Base-by-base conservation (phyloP, 2,113 vertebrate species). In the Macquaria australasica region DNA sequence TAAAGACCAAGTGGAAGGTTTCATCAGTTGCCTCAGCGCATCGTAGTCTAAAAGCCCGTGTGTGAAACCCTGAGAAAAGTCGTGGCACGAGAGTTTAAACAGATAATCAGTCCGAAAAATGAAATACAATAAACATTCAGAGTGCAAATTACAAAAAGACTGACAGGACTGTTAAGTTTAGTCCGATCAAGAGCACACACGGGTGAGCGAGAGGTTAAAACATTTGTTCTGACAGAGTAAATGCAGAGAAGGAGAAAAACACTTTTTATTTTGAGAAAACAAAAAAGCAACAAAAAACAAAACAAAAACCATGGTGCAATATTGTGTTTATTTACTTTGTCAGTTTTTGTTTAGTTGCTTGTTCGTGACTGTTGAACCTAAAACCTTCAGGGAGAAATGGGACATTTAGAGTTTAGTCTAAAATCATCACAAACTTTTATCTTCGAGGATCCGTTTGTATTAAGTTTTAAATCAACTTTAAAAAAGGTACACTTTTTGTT, bases 21-120 rank as follows among this genome's bases (percentile, higher is more conserved):
- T 62, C 53, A 28, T 20, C 14, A n/a, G 62, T 70, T 1, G n/a
- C 55, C 58, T 88, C 73, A 58, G 88, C 86, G 87, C 79, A 53
- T 78, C 39, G 62, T 23, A 12, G 74, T 77, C 37, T 73, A 31
- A 85, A 85, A 48, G 45, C 28, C 64, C 25, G 71, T 73, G 69
- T 1, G 84, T 48, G 43, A 89, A 86, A 76, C 69, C 84, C 81
- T 83, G 85, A 86, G 82, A 64, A 23, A 60, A n/a, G 72, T 67
- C 76, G 12, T 14, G 55, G 75, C 77, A 79, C 53, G 31, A 9
- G 4, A 70, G 51, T 43, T 66, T 39, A 7, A 50, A 81, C 8
- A 71, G 20, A 66, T 34, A 34, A 34, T 34, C 34, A 34, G 34
- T 34, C 34, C 34, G 34, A 34, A 34, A 34, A 34, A 34, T 34